These are phyloP conservation scores for Alouatta palliata DNA, from an alignment of 2,113 vertebrate genomes.

Conservation along the genomic window DNA sequence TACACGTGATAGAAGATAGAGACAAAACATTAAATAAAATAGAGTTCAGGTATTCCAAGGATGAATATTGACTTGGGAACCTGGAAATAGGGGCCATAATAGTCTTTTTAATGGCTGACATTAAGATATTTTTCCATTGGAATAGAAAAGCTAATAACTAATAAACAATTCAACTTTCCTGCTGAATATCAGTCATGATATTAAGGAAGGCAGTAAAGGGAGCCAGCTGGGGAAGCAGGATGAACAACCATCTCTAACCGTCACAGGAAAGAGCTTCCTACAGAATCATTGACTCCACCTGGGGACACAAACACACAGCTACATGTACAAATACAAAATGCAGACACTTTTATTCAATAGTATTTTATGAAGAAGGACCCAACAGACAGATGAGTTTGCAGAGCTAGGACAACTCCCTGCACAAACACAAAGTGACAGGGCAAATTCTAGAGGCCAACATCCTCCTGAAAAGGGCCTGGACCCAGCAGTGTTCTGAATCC, in stretches of 20 bases:
- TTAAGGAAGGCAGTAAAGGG: background rate
- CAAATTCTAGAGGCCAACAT: slow-evolving; percentile 75
- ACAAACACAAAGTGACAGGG: background rate
- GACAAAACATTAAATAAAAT: slow-evolving; percentile 4
- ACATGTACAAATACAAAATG: background rate
- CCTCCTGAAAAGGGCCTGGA: slow-evolving; percentile 83
- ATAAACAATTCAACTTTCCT: background rate
- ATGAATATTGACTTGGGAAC: background rate
- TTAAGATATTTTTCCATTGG: background rate
- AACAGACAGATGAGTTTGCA: background rate
- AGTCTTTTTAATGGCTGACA: background rate
- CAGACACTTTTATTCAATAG: background rate
- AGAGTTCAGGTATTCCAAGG: background rate
- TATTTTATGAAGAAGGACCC: background rate
- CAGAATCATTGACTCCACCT: background rate
- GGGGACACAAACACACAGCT: background rate
- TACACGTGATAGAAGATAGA: background rate
- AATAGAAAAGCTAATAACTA: background rate
- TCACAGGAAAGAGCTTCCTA: background rate
- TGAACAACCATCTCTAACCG: background rate
- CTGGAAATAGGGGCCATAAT: background rate
- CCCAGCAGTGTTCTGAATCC: slow-evolving; percentile 85
- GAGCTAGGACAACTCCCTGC: background rate
- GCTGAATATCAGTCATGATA: background rate
- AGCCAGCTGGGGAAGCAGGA: background rate